These are phyloP conservation scores for Ochotona curzoniae DNA, from an alignment of 2,113 vertebrate genomes.

Conservation along the genomic window DNA sequence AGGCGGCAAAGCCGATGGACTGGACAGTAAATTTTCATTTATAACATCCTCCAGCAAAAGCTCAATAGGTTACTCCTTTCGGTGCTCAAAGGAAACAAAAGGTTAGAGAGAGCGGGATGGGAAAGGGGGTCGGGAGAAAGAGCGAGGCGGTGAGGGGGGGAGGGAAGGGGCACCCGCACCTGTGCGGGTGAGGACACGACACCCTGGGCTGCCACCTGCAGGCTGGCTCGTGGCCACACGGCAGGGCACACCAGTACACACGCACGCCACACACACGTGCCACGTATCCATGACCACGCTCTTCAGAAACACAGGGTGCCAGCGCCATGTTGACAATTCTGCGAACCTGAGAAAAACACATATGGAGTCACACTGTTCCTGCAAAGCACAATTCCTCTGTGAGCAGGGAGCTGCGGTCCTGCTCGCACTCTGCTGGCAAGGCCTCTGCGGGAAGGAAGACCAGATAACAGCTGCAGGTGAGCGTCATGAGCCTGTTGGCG, in stretches of 20 bases:
- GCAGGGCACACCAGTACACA: neutral
- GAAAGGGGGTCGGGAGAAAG: neutral
- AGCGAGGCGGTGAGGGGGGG: too few species aligned
- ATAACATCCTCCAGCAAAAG: constrained; percentile 99
- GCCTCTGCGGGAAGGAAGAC: neutral
- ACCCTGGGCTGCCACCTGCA: neutral
- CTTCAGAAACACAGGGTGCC: neutral
- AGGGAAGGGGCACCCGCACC: too few species aligned
- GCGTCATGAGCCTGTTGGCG: fast-evolving
- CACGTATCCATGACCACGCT: too few species aligned
- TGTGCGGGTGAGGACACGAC: constrained; percentile 15
- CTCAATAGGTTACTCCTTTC: constrained; percentile 99
- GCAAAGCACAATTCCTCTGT: too few species aligned
- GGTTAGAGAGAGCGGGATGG: constrained; percentile 80
- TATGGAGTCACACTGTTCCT: neutral
- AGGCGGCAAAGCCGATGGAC: constrained; percentile 97
- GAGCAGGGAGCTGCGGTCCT: neutral
- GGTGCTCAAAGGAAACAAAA: constrained; percentile 91
- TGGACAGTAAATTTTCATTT: constrained; percentile 99
- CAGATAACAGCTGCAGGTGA: neutral
- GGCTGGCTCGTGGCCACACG: too few species aligned
- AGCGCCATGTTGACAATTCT: neutral
- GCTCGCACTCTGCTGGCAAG: neutral
- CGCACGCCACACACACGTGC: neutral
- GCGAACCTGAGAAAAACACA: neutral